A percentile compares a stretch with the other conserved stretches of the same genome.
These are phyloP conservation scores for Drosophila subquinaria DNA, from an alignment of 2,888 invertebrate species.

Conservation along the genomic window DNA sequence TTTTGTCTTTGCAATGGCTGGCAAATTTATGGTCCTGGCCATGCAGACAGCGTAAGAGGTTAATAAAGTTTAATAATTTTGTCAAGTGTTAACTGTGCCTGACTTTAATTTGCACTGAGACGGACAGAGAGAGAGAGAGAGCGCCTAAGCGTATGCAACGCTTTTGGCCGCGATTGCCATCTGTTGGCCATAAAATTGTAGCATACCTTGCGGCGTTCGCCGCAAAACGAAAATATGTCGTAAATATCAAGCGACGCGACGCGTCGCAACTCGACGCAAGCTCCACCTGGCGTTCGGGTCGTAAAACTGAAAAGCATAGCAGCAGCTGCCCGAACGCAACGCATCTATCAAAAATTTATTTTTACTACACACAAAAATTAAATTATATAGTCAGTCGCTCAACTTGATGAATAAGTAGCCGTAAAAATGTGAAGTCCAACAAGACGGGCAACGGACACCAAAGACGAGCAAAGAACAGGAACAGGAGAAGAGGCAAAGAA, in stretches of 20 bases:
- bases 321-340: conserved; percentile 40
- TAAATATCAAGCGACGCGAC: conserved; percentile 39
- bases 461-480: background rate
- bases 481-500: background rate
- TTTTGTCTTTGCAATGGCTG: conserved; percentile 56
- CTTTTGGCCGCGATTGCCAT: conserved; percentile 31
- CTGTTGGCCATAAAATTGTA: conserved; percentile 48
- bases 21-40: conserved; percentile 58
- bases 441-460: background rate
- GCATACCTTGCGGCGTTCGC: conserved; percentile 21
- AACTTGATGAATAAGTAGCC: conserved; percentile 78
- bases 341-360: conserved; percentile 79
- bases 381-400: conserved; percentile 78
- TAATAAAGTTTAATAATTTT: conserved; percentile 78
- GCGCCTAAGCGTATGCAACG: conserved; percentile 54
- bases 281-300: conserved; percentile 46
- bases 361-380: conserved; percentile 76
- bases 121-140: background rate
- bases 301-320: conserved; percentile 44
- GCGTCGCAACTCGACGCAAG: background rate
- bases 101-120: conserved; percentile 54
- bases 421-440: conserved; percentile 64
- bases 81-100: conserved; percentile 64
- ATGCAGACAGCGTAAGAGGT: conserved; percentile 64
- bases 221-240: conserved; percentile 46